Percentiles rank a stretch among this genome's conserved stretches.
Conservation (phyloP, 2,113 vertebrate species). For the Stigmatopora argus region DNA sequence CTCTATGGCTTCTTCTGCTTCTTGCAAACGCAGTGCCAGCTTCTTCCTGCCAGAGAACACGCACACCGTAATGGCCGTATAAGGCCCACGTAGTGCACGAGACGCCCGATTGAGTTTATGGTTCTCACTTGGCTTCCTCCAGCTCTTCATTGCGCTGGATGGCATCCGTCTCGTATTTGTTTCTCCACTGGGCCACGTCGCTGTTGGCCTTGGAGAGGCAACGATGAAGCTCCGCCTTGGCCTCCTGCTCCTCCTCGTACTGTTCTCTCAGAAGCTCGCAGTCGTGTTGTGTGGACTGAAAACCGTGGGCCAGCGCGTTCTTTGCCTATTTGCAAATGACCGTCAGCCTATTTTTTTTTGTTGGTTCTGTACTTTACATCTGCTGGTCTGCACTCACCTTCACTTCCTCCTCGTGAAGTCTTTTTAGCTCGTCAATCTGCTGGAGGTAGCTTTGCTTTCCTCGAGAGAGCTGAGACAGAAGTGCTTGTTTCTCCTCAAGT, state of each 20-base stretch:
- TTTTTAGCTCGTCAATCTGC: slow-evolving; percentile 55
- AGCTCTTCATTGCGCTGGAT: slow-evolving; percentile 81
- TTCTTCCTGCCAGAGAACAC: slow-evolving; percentile 36
- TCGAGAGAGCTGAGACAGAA: slow-evolving; percentile 50
- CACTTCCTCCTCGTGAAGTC: slow-evolving; percentile 51
- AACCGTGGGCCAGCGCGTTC: slow-evolving; percentile 31
- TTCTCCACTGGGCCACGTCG: slow-evolving; percentile 75
- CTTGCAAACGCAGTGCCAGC: slow-evolving; percentile 53
- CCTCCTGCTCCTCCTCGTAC: slow-evolving; percentile 42
- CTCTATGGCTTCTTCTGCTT: slow-evolving; percentile 56
- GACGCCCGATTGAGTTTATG: not conserved
- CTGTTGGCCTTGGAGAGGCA: slow-evolving; percentile 50
- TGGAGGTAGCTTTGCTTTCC: slow-evolving; percentile 49
- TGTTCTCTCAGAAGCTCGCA: slow-evolving; percentile 42
- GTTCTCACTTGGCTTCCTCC: slow-evolving; percentile 74
- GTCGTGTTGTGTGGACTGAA: slow-evolving; percentile 39
- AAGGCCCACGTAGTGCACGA: not conserved
- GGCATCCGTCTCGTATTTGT: slow-evolving; percentile 78
- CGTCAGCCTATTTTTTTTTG: not conserved
- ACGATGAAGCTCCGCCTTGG: slow-evolving; percentile 40
- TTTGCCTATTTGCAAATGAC: slow-evolving; percentile 26
- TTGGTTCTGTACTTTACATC: fast-evolving
- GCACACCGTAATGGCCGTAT: not conserved
- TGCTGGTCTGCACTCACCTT: slow-evolving; percentile 32
- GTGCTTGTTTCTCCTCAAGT: slow-evolving; percentile 55